Conservation (phyloP, 2,113 vertebrate genomes). For the Solea solea region DNA sequence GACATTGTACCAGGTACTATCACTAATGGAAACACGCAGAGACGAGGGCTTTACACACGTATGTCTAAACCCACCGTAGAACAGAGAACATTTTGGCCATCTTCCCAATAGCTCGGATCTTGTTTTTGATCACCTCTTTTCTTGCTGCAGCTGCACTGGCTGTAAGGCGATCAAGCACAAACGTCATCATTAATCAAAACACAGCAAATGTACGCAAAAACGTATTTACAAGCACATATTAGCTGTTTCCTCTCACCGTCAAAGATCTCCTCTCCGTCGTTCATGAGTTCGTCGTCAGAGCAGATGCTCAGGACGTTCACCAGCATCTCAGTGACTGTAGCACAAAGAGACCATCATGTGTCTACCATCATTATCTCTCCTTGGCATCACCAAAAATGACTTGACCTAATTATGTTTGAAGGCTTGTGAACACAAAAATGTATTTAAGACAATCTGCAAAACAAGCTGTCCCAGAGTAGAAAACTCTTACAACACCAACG, state of each 20-base stretch:
- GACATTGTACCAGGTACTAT: too few species aligned
- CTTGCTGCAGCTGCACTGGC: slow-evolving; percentile 85
- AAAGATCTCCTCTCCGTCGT: slow-evolving; percentile 84
- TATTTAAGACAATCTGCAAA: too few species aligned
- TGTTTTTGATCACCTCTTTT: slow-evolving; percentile 87
- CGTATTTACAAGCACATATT: not conserved
- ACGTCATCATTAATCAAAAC: not conserved
- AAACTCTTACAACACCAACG: too few species aligned
- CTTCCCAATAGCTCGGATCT: slow-evolving; percentile 86
- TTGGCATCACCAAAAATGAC: too few species aligned
- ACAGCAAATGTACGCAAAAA: not conserved
- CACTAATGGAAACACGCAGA: not conserved
- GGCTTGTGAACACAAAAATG: too few species aligned
- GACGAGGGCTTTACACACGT: not conserved
- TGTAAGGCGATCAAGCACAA: slow-evolving; percentile 41
- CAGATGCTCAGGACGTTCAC: slow-evolving; percentile 87
- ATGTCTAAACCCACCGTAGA: slow-evolving; percentile 73
- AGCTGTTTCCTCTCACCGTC: slow-evolving; percentile 73
- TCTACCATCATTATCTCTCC: too few species aligned
- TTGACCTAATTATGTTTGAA: too few species aligned
- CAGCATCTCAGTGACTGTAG: slow-evolving; percentile 86
- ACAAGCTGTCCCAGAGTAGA: too few species aligned
- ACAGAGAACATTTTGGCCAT: slow-evolving; percentile 88
- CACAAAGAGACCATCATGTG: not conserved
- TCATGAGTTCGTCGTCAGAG: slow-evolving; percentile 86